Conservation (phyloP, 2,113 vertebrate genomes). For the Hippocampus abdominalis region DNA sequence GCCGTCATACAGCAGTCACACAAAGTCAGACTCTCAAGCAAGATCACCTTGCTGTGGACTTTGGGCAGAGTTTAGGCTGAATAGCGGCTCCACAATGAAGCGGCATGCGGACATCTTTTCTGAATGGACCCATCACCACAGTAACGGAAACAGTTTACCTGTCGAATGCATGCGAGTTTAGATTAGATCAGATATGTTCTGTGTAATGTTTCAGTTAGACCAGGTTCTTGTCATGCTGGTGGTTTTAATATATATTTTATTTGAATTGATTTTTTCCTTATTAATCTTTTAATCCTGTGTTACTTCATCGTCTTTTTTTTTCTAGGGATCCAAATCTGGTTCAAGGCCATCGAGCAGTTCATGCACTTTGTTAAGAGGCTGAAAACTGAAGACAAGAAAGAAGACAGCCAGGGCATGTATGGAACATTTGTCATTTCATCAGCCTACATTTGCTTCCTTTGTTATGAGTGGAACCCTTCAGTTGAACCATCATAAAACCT, state of each 20-base stretch:
- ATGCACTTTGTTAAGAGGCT: slow-evolving; percentile 94
- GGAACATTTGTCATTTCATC: neutral
- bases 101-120: slow-evolving; percentile 18
- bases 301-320: slow-evolving; percentile 1
- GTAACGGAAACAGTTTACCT: slow-evolving; percentile 36
- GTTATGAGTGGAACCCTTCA: neutral
- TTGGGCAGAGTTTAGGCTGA: slow-evolving; percentile 3
- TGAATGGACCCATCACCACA: slow-evolving; percentile 9
- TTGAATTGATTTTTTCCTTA: neutral
- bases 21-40: slow-evolving; percentile 17
- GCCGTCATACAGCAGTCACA: slow-evolving; percentile 30
- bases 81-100: slow-evolving; percentile 33
- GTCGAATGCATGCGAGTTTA: slow-evolving; percentile 16
- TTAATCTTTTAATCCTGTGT: neutral
- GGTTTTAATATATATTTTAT: neutral
- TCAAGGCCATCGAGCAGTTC: slow-evolving; percentile 77
- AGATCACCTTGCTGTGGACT: slow-evolving; percentile 12
- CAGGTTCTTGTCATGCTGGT: neutral
- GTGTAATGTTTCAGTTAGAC: slow-evolving; percentile 6
- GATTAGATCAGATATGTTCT: neutral
- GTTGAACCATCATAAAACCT: neutral
- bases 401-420: slow-evolving; percentile 83
- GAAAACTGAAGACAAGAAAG: slow-evolving; percentile 83
- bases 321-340: slow-evolving; percentile 78
- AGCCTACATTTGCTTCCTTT: neutral